Percentiles rank a stretch among this genome's conserved stretches.
phyloP scores from a whole-genome alignment of 2,113 vertebrate species.

The Sinocyclocheilus rhinocerous region DNA sequence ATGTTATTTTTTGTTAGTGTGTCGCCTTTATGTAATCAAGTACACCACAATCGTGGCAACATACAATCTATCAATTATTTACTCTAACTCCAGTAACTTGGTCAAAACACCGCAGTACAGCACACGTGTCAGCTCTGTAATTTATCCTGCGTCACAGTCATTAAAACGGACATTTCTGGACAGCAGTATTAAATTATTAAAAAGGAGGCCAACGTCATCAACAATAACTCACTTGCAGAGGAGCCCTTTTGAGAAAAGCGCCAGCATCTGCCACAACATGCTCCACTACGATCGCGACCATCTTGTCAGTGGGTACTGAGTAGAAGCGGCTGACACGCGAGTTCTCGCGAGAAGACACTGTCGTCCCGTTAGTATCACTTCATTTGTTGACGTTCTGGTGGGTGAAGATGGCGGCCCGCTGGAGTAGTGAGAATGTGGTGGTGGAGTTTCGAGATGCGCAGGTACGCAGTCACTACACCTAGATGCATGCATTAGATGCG shows the following conservation, averaged over 20 bases:
- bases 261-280: conserved; percentile 92
- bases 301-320: conserved; percentile 61
- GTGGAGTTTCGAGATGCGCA: conserved; percentile 95
- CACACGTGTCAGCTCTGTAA: background rate
- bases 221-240: conserved; percentile 79
- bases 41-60: background rate
- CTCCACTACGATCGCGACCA: conserved; percentile 75
- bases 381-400: conserved; percentile 67
- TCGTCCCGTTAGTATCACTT: conserved; percentile 52
- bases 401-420: conserved; percentile 91
- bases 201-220: background rate
- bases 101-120: background rate
- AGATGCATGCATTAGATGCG: background rate
- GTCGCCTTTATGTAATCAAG: background rate
- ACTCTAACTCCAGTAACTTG: background rate
- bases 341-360: background rate
- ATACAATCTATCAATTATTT: background rate
- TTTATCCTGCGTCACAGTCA: no score
- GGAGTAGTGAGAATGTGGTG: conserved; percentile 99
- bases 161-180: conserved; percentile 9
- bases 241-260: conserved; percentile 84
- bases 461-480: conserved; percentile 61
- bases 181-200: background rate
- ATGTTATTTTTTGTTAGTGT: background rate
- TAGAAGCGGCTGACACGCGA: background rate